A percentile compares a stretch with the other conserved stretches of the same genome.
Evolutionary conservation across 2,888 invertebrate species (phyloP).

Genomic region (Apotomis turbidana): DNA sequence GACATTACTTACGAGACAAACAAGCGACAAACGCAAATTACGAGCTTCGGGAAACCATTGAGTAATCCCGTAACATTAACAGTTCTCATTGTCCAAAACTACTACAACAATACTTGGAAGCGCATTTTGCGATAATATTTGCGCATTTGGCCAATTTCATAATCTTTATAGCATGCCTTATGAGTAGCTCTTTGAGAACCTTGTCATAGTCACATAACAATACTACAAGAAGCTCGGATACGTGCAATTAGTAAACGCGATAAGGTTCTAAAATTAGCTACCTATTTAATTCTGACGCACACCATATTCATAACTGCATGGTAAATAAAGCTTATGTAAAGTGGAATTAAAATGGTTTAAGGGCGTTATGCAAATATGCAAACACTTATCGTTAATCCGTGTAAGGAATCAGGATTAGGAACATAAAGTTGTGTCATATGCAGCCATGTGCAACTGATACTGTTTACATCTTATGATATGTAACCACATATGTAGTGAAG

Average conservation of each 20-base stretch:
- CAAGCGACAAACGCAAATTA: not conserved
- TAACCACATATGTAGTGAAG: not conserved
- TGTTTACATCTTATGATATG: conserved; percentile 17
- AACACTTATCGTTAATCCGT: conserved; percentile 12
- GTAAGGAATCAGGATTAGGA: conserved; percentile 28
- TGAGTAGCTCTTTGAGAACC: not conserved
- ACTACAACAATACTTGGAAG: conserved; percentile 35
- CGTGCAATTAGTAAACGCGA: conserved; percentile 1
- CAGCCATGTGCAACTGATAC: conserved; percentile 17
- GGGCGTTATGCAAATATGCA: conserved; percentile 37
- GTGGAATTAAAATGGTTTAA: conserved; percentile 25
- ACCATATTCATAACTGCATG: conserved; percentile 11
- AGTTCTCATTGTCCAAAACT: conserved; percentile 27
- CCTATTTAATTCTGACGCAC: conserved; percentile 2
- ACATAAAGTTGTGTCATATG: conserved; percentile 28
- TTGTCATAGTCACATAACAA: conserved; percentile 16
- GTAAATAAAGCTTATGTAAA: conserved; percentile 11
- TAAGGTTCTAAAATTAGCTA: not conserved
- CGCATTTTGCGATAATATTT: conserved; percentile 18
- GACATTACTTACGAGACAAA: not conserved
- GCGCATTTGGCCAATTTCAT: conserved; percentile 19
- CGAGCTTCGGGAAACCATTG: conserved; percentile 5
- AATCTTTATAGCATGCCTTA: not conserved
- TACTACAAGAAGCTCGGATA: conserved; percentile 4
- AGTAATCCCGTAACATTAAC: conserved; percentile 24